A percentile compares a stretch with the other conserved stretches of the same genome.
These are phyloP conservation scores for rat (Rattus norvegicus) DNA, from an alignment of 2,113 vertebrate genomes.

Conservation along the genomic window GRCr8 NC_086031.1:79588501-79589000, in stretches of 20 bases:
- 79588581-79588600: background rate
- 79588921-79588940: slow-evolving; percentile 3
- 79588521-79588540: background rate
- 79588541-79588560: background rate
- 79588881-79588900: background rate
- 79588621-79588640: background rate
- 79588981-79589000: background rate
- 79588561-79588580: background rate
- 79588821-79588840: background rate
- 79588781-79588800: slow-evolving; percentile 25
- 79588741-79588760: background rate
- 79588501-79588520: background rate
- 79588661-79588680: slow-evolving; percentile 1
- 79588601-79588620: background rate
- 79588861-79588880: background rate
- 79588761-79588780: slow-evolving; percentile 29
- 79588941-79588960: background rate
- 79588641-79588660: background rate
- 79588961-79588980: background rate
- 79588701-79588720: slow-evolving; percentile 51
- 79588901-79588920: background rate
- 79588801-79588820: slow-evolving; percentile 26
- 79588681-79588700: background rate
- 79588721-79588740: slow-evolving; percentile 32
- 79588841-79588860: background rate